phyloP scores from a whole-genome alignment of 2,888 invertebrate genomes.

The Yponomeuta malinellus region DNA sequence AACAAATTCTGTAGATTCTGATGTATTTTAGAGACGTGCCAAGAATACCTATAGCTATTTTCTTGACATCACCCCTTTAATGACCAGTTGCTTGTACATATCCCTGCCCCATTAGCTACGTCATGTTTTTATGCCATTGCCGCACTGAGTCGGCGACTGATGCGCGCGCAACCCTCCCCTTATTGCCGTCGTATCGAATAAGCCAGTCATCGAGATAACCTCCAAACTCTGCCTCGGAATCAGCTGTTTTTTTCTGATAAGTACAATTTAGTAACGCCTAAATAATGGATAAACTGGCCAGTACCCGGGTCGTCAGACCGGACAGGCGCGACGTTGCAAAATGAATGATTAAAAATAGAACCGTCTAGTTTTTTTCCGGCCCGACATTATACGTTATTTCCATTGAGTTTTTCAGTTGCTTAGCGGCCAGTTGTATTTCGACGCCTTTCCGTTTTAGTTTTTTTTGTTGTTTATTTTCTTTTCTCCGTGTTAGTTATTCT shows the following conservation, averaged over 20 bases:
- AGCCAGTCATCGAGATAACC: slow-evolving; percentile 66
- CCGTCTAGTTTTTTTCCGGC: slow-evolving; percentile 45
- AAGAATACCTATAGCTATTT: too few species aligned
- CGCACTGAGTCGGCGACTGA: slow-evolving; percentile 12
- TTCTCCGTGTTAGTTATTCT: neutral
- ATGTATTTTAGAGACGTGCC: too few species aligned
- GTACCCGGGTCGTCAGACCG: slow-evolving; percentile 44
- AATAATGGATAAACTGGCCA: slow-evolving; percentile 26
- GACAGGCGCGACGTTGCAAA: slow-evolving; percentile 53
- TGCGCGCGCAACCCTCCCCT: slow-evolving; percentile 61
- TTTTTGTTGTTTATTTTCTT: slow-evolving; percentile 13
- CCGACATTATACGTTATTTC: slow-evolving; percentile 55
- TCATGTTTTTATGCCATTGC: neutral
- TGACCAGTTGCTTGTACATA: too few species aligned
- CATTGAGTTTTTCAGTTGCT: slow-evolving; percentile 65
- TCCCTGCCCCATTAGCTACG: neutral
- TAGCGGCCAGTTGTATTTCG: slow-evolving; percentile 39
- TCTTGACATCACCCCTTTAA: too few species aligned
- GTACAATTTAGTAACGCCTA: slow-evolving; percentile 28
- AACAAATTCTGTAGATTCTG: neutral
- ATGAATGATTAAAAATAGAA: slow-evolving; percentile 64
- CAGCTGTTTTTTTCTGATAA: slow-evolving; percentile 56
- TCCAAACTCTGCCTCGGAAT: slow-evolving; percentile 46
- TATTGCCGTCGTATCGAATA: slow-evolving; percentile 53
- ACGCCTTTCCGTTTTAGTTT: slow-evolving; percentile 19